phyloP scores from a whole-genome alignment of 2,888 invertebrate species.

The Synergus umbraculus region DNA sequence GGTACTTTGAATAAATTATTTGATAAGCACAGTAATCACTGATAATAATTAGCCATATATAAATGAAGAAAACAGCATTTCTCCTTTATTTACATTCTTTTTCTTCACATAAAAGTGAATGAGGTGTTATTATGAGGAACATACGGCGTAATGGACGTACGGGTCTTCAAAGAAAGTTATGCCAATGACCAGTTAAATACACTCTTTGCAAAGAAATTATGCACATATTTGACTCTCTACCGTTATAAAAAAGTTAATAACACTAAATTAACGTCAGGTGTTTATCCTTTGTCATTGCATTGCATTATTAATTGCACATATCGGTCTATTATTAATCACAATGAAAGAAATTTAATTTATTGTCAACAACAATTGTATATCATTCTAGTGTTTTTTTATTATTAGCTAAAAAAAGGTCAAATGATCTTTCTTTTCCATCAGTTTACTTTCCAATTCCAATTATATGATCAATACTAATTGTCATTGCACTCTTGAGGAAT shows the following conservation, averaged over 20 bases:
- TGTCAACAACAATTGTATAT: neutral
- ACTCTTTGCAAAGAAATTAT: constrained; percentile 13
- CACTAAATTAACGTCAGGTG: neutral
- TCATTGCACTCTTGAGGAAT: constrained; percentile 16
- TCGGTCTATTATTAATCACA: neutral
- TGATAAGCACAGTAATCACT: neutral
- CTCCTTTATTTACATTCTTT: neutral
- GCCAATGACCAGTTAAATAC: constrained; percentile 30
- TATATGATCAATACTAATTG: constrained; percentile 13
- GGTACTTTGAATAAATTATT: neutral
- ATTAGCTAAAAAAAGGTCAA: neutral
- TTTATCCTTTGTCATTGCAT: neutral
- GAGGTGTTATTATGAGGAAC: constrained; percentile 22
- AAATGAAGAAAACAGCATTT: neutral
- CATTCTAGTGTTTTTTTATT: neutral
- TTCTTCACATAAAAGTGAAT: constrained; percentile 7
- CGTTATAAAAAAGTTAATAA: neutral
- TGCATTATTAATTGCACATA: neutral
- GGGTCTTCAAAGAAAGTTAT: constrained; percentile 30
- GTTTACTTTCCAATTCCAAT: neutral
- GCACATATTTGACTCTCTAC: constrained; percentile 7
- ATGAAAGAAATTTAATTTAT: neutral
- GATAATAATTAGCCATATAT: neutral
- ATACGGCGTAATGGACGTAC: constrained; percentile 19
- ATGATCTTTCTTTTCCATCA: neutral